A percentile compares a stretch with the other conserved stretches of the same genome.
Conservation (phyloP, 2,113 vertebrate genomes). For the Rhinopomastus cyanomelas region DNA sequence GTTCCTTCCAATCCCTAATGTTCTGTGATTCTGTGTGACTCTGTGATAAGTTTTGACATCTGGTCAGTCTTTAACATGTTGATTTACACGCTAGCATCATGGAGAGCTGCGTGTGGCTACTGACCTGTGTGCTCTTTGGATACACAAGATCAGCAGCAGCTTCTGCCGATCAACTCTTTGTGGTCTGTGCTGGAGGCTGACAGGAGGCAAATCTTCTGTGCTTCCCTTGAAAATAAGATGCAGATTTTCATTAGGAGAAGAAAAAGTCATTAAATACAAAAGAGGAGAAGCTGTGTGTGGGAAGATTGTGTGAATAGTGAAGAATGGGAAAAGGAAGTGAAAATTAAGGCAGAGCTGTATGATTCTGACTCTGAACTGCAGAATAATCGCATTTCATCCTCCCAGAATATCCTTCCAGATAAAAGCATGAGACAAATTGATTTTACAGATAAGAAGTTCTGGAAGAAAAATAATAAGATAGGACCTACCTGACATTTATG, state of each 20-base stretch:
- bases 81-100: background rate
- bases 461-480: background rate
- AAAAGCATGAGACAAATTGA: background rate
- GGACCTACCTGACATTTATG: background rate
- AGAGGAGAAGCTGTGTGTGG: background rate
- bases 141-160: background rate
- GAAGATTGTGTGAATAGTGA: background rate
- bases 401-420: background rate
- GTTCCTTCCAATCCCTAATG: too few relatives aligned
- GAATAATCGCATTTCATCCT: background rate
- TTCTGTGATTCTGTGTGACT: too few relatives aligned
- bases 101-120: background rate
- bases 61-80: background rate
- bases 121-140: background rate
- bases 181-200: background rate
- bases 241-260: background rate
- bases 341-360: background rate
- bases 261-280: background rate
- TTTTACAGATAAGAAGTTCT: background rate
- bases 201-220: background rate
- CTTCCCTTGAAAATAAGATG: background rate
- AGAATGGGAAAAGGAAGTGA: background rate
- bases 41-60: constrained; percentile 19
- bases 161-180: background rate
- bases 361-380: background rate